Percentiles rank a stretch among this genome's conserved stretches.
These are phyloP conservation scores for Sycophaga agraensis DNA, from an alignment of 1,140 invertebrate species.

Conservation along the genomic window DNA sequence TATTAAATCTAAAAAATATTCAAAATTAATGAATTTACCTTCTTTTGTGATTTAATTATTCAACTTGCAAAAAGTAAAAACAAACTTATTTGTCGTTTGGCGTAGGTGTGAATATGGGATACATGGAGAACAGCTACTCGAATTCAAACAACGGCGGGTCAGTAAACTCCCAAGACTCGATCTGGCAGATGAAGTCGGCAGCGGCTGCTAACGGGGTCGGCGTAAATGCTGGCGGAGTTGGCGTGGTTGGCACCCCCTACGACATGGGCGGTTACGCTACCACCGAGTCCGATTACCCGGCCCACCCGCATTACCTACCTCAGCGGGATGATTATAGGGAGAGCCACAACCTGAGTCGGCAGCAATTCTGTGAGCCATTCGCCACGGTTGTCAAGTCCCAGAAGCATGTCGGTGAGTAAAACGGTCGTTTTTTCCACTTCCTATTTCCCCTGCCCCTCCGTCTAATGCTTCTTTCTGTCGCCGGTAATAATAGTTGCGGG, in stretches of 20 bases:
- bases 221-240: constrained; percentile 62
- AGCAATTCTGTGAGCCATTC: constrained; percentile 86
- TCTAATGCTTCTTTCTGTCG: background rate
- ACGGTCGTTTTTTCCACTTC: background rate
- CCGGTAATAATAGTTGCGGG: background rate
- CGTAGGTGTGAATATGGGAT: constrained; percentile 80
- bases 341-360: constrained; percentile 76
- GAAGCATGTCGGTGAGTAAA: constrained; percentile 76
- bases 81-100: background rate
- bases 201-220: constrained; percentile 63
- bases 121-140: constrained; percentile 88
- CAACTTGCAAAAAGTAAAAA: too few relatives aligned
- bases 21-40: too few relatives aligned
- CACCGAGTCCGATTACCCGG: constrained; percentile 78
- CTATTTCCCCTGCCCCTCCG: background rate
- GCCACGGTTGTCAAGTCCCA: constrained; percentile 84
- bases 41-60: too few relatives aligned
- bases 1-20: too few relatives aligned
- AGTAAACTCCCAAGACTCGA: constrained; percentile 91
- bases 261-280: constrained; percentile 82
- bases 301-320: constrained; percentile 74
- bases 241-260: constrained; percentile 67
- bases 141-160: constrained; percentile 91
- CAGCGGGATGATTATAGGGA: constrained; percentile 73
- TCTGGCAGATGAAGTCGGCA: constrained; percentile 90